These are phyloP conservation scores for Torymus texanus DNA, from an alignment of 2,888 invertebrate species.

Conservation along the genomic window DNA sequence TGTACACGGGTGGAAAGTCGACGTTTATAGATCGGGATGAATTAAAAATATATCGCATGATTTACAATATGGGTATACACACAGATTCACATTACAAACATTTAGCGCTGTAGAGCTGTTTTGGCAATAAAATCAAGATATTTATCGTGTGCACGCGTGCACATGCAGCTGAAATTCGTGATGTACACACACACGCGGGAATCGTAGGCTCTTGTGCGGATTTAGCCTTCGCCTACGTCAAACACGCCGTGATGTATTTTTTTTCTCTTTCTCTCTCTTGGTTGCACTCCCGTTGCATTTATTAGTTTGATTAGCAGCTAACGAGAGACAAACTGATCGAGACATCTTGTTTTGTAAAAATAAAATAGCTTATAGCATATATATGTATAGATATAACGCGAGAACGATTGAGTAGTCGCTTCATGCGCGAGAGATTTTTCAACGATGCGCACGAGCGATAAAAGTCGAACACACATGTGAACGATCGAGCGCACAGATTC, in stretches of 20 bases:
- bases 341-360: slow-evolving; percentile 33
- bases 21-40: too few relatives aligned
- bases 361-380: background rate
- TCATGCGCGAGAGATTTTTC: slow-evolving; percentile 9
- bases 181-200: background rate
- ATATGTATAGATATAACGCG: too few relatives aligned
- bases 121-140: too few relatives aligned
- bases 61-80: too few relatives aligned
- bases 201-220: background rate
- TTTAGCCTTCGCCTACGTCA: slow-evolving; percentile 15
- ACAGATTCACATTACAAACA: too few relatives aligned
- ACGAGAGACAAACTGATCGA: slow-evolving; percentile 33
- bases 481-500: slow-evolving; percentile 28
- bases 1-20: too few relatives aligned
- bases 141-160: too few relatives aligned
- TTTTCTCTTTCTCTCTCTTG: background rate
- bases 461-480: slow-evolving; percentile 36
- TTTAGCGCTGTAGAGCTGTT: too few relatives aligned
- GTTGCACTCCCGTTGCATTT: background rate
- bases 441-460: slow-evolving; percentile 24
- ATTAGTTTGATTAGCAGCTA: slow-evolving; percentile 29
- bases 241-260: background rate
- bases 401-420: slow-evolving; percentile 31
- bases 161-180: background rate
- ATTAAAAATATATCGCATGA: too few relatives aligned